Base-by-base conservation (phyloP, 2,113 vertebrate species). In the Ptilorrhoa leucosticta region DNA sequence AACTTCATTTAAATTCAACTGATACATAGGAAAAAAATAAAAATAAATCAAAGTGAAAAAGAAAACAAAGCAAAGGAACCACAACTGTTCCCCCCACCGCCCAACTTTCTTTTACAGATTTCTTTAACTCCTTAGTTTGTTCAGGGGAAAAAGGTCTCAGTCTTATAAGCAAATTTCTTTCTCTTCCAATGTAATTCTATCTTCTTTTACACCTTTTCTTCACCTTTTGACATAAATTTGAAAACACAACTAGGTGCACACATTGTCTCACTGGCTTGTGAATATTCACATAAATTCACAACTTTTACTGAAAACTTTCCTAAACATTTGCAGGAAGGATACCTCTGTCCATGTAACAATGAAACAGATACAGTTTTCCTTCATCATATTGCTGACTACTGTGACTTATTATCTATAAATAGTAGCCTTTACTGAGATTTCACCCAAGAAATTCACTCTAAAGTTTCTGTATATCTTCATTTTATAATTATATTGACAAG, bases 61-160 rank as follows among this genome's bases (percentile, higher is more conserved):
- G 6, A 22, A 54, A 80, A 40, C 4, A 37, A 50, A 27, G 11
- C 9, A 66, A 77, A 33, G 14, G 24, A 79, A 37, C 4, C 10
- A 42, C 28, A 54, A 44, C 3, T 2, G 9, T 2, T 9, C 2
- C 26, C 7, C 30, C 5, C 9, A 31, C 21, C 2, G 6, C 1
- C 4, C 13, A 70, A 5, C 8, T 66, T 75, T 57, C 9, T 65
- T 82, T 57, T 75, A 56, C 12, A 78, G 8, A 21, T 58, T 83
- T 65, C 7, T 35, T 85, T 65, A 63, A 45, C 30, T 75, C 11
- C 5, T 78, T 6, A 27, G 4, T 88, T 73, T 85, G 11, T 69
- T 28, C 23, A 44, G 7, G 4, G 27, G 4, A 33, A 71, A 83
- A 70, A 18, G 0, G 1, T n/a, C 9, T 64, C 37, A 51, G 8